phyloP scores from a whole-genome alignment of 2,113 vertebrate species.

The Bufo bufo region DNA sequence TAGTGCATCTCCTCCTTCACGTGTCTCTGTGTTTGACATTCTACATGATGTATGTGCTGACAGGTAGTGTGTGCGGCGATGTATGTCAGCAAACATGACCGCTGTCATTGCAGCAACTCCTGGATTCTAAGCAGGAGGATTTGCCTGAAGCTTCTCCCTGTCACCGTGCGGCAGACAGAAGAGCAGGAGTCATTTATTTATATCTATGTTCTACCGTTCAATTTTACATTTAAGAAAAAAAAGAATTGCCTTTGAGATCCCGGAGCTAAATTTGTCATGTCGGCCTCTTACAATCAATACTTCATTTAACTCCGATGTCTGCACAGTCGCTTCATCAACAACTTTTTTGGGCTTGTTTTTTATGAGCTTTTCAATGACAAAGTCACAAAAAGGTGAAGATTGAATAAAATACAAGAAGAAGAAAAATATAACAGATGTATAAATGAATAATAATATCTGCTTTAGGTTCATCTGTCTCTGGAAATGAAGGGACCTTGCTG shows the following conservation, averaged over 20 bases:
- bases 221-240: neutral
- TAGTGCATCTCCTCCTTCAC: neutral
- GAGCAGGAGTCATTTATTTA: conserved; percentile 3
- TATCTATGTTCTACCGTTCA: conserved; percentile 1
- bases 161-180: neutral
- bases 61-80: neutral
- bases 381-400: neutral
- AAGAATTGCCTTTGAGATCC: neutral
- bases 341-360: neutral
- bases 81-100: neutral
- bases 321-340: neutral
- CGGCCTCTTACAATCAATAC: conserved; percentile 1
- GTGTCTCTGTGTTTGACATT: neutral
- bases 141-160: neutral
- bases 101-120: neutral
- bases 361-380: neutral
- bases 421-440: neutral
- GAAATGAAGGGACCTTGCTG: too few species aligned
- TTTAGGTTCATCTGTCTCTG: too few species aligned
- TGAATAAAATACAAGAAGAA: neutral
- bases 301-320: conserved; percentile 19
- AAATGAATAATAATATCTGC: too few species aligned
- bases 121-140: neutral
- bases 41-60: neutral
- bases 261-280: neutral